These are phyloP conservation scores for Sylvilagus floridanus DNA, from an alignment of 2,797 vertebrate genomes.

Conservation along the genomic window DNA sequence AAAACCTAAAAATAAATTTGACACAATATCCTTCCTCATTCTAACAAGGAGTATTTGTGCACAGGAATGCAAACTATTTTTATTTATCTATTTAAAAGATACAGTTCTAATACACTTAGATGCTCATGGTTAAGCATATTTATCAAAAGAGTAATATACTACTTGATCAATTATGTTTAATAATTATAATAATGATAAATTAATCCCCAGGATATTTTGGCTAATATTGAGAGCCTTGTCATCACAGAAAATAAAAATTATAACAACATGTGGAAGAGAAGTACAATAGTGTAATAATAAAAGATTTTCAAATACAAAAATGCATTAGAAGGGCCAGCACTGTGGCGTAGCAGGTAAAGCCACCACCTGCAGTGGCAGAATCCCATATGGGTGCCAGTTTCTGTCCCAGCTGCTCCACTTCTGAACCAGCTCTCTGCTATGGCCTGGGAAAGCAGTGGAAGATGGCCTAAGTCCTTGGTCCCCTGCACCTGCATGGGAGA, in stretches of 20 bases:
- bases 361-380: too few species aligned
- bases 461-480: too few species aligned
- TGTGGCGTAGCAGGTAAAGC: too few species aligned
- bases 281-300: neutral
- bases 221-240: neutral
- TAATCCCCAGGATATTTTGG: neutral
- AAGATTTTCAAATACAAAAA: neutral
- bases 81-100: neutral
- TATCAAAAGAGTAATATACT: neutral
- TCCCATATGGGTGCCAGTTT: too few species aligned
- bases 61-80: neutral
- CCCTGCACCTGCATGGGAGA: too few species aligned
- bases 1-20: neutral
- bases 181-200: neutral
- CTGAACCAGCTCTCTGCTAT: too few species aligned
- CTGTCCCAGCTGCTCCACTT: too few species aligned
- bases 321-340: neutral
- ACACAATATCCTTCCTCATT: neutral
- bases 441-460: too few species aligned
- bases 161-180: neutral
- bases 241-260: slow-evolving; percentile 4
- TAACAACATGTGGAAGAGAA: neutral
- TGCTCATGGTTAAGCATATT: neutral
- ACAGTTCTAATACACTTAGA: neutral
- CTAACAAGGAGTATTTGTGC: neutral